Conservation (phyloP, 2,113 vertebrate genomes). For the Dryoscopus gambensis region DNA sequence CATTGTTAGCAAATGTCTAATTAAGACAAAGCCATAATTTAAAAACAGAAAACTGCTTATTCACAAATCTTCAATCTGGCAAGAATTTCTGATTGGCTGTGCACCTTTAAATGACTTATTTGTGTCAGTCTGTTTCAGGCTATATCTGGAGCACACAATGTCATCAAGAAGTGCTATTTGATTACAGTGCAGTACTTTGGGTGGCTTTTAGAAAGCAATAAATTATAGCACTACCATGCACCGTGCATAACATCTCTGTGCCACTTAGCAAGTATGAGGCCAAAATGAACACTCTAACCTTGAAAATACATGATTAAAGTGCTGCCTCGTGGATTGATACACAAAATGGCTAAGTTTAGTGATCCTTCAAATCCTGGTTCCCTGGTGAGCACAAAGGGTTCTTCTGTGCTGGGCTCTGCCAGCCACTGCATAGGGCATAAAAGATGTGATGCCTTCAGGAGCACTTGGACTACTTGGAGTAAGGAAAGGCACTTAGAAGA, state of each 20-base stretch:
- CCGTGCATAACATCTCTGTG: not conserved
- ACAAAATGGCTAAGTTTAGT: slow-evolving; percentile 31
- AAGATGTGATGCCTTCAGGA: not conserved
- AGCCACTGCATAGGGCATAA: not conserved
- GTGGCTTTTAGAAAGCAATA: slow-evolving; percentile 46
- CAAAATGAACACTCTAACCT: slow-evolving; percentile 56
- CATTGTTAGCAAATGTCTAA: not conserved
- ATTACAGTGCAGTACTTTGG: slow-evolving; percentile 19
- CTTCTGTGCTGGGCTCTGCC: not conserved
- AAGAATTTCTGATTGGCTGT: not conserved
- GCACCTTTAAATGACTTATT: not conserved
- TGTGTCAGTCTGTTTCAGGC: not conserved
- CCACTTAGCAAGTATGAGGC: slow-evolving; percentile 21
- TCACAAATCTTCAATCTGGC: not conserved
- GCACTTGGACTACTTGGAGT: not conserved
- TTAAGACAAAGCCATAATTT: not conserved
- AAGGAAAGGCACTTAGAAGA: not conserved
- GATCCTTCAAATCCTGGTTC: not conserved
- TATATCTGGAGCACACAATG: not conserved
- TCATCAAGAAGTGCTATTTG: slow-evolving; percentile 29
- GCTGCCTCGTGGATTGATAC: not conserved
- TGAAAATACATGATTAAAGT: slow-evolving; percentile 30
- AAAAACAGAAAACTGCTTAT: not conserved
- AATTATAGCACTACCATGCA: slow-evolving; percentile 13
- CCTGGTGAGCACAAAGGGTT: not conserved